Evolutionary conservation across 2,113 vertebrate species (phyloP).

Genomic region (Garra rufa): DNA sequence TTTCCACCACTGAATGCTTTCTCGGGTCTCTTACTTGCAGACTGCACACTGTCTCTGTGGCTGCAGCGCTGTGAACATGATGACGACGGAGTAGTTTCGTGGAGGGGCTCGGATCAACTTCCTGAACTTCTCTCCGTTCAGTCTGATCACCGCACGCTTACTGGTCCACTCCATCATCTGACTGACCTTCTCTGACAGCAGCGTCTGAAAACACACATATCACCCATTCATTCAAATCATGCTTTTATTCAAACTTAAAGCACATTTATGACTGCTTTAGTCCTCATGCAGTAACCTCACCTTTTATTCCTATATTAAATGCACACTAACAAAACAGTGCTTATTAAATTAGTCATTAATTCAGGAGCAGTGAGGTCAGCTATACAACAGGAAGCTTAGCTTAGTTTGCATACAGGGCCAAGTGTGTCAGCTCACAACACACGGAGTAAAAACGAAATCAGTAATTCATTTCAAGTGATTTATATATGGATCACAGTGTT

Average conservation of each 20-base stretch:
- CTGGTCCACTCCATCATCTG: conserved; percentile 96
- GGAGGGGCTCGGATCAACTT: conserved; percentile 93
- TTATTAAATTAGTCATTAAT: neutral
- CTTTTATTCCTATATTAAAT: neutral
- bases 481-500: neutral
- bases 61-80: conserved; percentile 98
- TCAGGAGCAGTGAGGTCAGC: neutral
- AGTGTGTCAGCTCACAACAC: neutral
- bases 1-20: too few species aligned
- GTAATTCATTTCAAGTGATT: neutral
- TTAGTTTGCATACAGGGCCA: conserved; percentile 28
- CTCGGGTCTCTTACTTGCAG: conserved; percentile 85
- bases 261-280: neutral
- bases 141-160: conserved; percentile 90
- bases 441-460: neutral
- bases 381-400: neutral
- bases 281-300: neutral
- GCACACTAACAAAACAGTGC: neutral
- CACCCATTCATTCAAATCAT: neutral
- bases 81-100: conserved; percentile 93
- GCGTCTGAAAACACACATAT: conserved; percentile 74
- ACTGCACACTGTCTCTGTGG: conserved; percentile 94
- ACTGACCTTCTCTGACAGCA: conserved; percentile 92
- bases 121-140: conserved; percentile 98
- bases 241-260: neutral